Evolutionary conservation across 1,140 invertebrate species (phyloP).

Genomic region (Lanistes nyassanus): DNA sequence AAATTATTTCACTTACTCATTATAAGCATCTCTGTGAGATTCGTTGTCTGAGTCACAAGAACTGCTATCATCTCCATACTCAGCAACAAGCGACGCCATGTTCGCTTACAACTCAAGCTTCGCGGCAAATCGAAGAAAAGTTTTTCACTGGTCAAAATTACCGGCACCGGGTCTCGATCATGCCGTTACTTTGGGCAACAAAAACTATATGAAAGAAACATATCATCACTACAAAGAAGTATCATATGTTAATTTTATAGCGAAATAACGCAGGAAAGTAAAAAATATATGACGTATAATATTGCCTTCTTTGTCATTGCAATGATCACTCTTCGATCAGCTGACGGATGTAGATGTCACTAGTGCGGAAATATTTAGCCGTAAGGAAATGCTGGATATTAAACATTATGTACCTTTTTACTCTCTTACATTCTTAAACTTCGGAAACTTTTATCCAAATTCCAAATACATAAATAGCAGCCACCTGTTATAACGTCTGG

Average conservation of each 20-base stretch:
- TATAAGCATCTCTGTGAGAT: slow-evolving; percentile 58
- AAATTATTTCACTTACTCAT: neutral
- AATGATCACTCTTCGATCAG: slow-evolving; percentile 56
- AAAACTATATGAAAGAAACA: slow-evolving; percentile 15
- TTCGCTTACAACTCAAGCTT: slow-evolving; percentile 28
- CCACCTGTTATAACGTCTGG: too few relatives aligned
- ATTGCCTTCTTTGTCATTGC: slow-evolving; percentile 35
- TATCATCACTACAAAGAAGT: neutral
- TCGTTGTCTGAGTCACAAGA: slow-evolving; percentile 23
- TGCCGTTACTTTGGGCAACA: slow-evolving; percentile 1
- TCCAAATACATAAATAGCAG: neutral
- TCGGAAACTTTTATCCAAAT: neutral
- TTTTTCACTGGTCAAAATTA: slow-evolving; percentile 51
- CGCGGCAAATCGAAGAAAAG: slow-evolving; percentile 30
- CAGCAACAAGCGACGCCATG: slow-evolving; percentile 75
- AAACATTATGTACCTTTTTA: neutral
- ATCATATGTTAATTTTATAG: neutral
- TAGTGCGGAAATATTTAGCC: slow-evolving; percentile 36
- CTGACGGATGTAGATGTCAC: slow-evolving; percentile 61
- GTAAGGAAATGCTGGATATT: slow-evolving; percentile 32
- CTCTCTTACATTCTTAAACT: neutral
- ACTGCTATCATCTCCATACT: slow-evolving; percentile 68
- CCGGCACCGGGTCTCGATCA: slow-evolving; percentile 38
- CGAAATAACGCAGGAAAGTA: neutral
- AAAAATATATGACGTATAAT: slow-evolving; percentile 7